phyloP scores from a whole-genome alignment of 2,113 vertebrate species.

The Vulpes ferrilata region DNA sequence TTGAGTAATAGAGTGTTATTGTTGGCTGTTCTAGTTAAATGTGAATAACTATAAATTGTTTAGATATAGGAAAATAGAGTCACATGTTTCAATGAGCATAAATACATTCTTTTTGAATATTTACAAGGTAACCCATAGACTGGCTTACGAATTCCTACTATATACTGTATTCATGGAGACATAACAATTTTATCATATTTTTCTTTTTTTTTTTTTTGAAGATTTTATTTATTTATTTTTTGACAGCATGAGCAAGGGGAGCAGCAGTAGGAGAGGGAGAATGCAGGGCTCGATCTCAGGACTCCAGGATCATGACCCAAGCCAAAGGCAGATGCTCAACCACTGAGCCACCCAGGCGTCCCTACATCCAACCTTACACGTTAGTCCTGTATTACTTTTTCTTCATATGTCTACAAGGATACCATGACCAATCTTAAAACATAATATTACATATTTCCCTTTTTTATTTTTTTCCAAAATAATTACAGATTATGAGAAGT shows the following conservation, averaged over 20 bases:
- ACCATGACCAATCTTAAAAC: background rate
- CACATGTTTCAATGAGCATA: background rate
- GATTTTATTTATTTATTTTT: background rate
- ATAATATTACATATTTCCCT: background rate
- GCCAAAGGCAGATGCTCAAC: background rate
- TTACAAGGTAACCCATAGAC: background rate
- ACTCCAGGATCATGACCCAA: no score
- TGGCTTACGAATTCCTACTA: background rate
- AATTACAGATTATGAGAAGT: background rate
- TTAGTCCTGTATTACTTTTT: background rate
- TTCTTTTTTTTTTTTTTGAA: background rate
- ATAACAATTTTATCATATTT: background rate
- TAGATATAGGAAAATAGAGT: background rate
- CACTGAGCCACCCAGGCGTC: background rate
- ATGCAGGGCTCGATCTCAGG: no score
- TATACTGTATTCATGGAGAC: slow-evolving; percentile 3
- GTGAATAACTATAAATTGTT: background rate
- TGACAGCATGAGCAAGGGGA: no score
- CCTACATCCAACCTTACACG: background rate
- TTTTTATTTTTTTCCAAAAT: slow-evolving; percentile 15
- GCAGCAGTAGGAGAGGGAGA: no score
- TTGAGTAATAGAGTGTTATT: background rate
- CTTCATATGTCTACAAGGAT: background rate
- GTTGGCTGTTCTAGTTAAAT: background rate
- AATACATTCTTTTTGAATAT: background rate